These are phyloP conservation scores for Larimichthys crocea DNA, from an alignment of 2,113 vertebrate genomes.

Conservation along the genomic window DNA sequence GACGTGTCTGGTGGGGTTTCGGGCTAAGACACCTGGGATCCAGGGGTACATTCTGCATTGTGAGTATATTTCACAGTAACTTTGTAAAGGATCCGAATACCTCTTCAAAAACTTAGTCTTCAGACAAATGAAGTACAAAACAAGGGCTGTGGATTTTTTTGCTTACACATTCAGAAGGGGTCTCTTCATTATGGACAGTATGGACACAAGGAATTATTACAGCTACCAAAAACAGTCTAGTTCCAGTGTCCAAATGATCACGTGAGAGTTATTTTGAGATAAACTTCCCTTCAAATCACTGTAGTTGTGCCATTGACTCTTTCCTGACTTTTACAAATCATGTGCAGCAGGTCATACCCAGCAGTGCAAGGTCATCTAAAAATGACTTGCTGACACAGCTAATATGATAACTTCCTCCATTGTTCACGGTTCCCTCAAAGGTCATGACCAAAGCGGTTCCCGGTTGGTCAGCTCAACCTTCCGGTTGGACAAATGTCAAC, in stretches of 20 bases:
- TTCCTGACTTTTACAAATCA: neutral
- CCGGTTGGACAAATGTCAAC: neutral
- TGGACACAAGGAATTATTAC: neutral
- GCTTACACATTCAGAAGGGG: neutral
- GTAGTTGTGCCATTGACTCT: neutral
- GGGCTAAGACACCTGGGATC: too few relatives aligned
- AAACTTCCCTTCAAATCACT: neutral
- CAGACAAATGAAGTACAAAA: neutral
- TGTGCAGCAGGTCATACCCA: too few relatives aligned
- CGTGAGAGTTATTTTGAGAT: neutral
- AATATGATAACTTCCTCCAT: neutral
- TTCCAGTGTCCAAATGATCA: neutral
- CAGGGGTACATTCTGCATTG: too few relatives aligned
- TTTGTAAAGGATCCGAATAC: too few relatives aligned
- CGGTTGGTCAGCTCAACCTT: neutral
- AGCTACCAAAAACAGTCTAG: neutral
- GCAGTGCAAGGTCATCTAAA: neutral
- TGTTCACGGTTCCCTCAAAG: neutral
- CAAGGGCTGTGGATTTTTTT: neutral
- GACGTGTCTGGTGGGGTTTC: too few relatives aligned
- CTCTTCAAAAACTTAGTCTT: neutral
- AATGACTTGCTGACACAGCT: neutral
- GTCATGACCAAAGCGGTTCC: neutral
- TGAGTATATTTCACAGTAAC: too few relatives aligned
- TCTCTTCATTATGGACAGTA: neutral